Evolutionary conservation across 2,888 invertebrate species (phyloP), one percentile per base, ranked within the genome.

Genomic region (Drosophila anceps): DNA sequence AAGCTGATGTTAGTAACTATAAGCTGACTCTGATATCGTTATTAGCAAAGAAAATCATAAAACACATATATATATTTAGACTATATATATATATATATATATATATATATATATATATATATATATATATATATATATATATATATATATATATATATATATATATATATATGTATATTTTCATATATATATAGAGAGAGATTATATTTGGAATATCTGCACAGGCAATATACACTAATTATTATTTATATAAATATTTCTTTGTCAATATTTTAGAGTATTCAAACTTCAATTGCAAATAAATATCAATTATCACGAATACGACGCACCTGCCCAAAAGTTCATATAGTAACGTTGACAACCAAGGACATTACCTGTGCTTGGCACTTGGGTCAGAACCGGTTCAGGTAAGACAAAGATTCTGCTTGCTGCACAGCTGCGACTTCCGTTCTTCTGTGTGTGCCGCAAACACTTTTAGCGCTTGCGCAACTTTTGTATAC

Each of bases 391-490:
- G 62, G 43, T 67, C 50, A 50, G 59, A 88, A 85, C 88, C 85
- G 68, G 83, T 85, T 55, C 29, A 53, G 37, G 9, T 58, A 41
- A 50, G 27, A 48, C 39, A 43, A 12, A 57, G 24, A 54, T 57
- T 57, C 29, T 46, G 33, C 18, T n/a, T 43, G 53, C 13, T n/a
- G 43, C 54, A 55, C 74, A 78, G 73, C 81, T 73, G 86, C 59
- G 41, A 73, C 81, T 86, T 84, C 86, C 84, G 88, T 82, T 84
- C 80, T 82, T 81, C 77, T 65, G 43, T 63, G 43, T 63, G 27
- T 41, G 66, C 51, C 20, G 27, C 18, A 48, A 20, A 54, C 37
- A 62, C 20, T 60, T 59, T 60, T n/a, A 29, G 18, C 33, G 65
- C 58, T 86, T 85, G 84, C 87, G 75, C 73, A 86, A 85, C 69